Evolutionary conservation across 1,140 invertebrate genomes (phyloP), one percentile per base, ranked within the genome.

Genomic region (Helicoverpa zea): DNA sequence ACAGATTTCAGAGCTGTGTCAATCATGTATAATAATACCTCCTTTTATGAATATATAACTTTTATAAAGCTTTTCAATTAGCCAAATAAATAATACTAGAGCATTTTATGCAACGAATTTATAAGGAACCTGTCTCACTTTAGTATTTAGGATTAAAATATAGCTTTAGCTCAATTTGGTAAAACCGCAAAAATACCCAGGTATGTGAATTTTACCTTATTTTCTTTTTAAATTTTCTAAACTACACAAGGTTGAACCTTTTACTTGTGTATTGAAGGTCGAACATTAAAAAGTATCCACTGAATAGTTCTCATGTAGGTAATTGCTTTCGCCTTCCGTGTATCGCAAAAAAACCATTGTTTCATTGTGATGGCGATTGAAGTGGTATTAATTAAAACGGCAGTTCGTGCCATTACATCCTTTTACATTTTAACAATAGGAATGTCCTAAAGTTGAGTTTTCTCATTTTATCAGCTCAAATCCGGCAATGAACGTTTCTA

Each of bases 311-410:
- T 63, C 29, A 63, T 16, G 59, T 64, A 23, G 1, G 1, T 23
- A 51, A 77, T 49, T 64, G 59, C 59, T 58, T 51, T 63, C 13
- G 35, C 58, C 59, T 77, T 77, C 74, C 74, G 74, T 47, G 23
- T 64, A 11, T 4, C 7, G 29, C 74, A 64, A 77, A 76, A 75
- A 77, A 77, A 23, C 23, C 52, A 61, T 77, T 51, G 52, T 73
- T 58, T 56, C 51, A 63, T 51, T 13, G 74, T 64, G n/a, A 14
- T 30, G 23, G 14, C 16, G 18, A 12, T 4, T 29, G 56, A 56
- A 73, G 29, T 59, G 35, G 59, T 16, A 29, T 30, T 12, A n/a
- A 72, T 13, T 30, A 52, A 23, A 30, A 64, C 35, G 61, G 61
- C 61, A 47, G 14, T 2, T 54, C 23, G 11, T 13, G 52, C 4